Percentiles rank a stretch among this genome's conserved stretches.
These are phyloP conservation scores for Cacatua alba DNA, from an alignment of 2,113 vertebrate species.

Conservation along the genomic window DNA sequence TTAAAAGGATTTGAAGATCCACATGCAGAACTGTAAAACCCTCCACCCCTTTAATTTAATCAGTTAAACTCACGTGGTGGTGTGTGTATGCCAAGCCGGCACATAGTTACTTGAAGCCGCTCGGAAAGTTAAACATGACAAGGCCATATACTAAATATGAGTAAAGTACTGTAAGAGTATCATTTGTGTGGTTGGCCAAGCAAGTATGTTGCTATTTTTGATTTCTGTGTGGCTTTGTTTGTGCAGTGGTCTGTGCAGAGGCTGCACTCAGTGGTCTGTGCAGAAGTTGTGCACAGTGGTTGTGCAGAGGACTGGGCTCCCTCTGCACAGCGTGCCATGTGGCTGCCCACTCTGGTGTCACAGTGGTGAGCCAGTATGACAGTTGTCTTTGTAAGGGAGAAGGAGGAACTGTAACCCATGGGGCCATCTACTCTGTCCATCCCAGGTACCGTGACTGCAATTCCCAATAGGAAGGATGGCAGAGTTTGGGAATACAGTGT, in stretches of 20 bases:
- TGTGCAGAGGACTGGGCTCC: not conserved
- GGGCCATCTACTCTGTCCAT: not conserved
- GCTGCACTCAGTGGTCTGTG: not conserved
- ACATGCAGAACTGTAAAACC: not conserved
- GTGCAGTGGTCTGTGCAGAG: not conserved
- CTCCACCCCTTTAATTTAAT: not conserved
- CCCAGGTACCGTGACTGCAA: not conserved
- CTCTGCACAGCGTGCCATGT: fast-evolving
- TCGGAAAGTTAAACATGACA: not conserved
- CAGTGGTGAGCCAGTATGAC: not conserved
- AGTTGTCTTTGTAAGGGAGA: not conserved
- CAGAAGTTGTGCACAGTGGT: not conserved
- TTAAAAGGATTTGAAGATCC: not conserved
- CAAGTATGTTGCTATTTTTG: not conserved
- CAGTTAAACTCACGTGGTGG: not conserved
- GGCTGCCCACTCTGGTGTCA: not conserved
- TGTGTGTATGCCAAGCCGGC: not conserved
- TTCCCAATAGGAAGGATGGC: not conserved
- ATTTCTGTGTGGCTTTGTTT: not conserved
- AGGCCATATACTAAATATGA: not conserved
- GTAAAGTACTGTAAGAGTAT: not conserved
- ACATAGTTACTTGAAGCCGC: not conserved
- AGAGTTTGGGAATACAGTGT: not conserved
- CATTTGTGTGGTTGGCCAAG: not conserved
- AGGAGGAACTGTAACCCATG: not conserved